These are phyloP conservation scores for Caradrina clavipalpis DNA, from an alignment of 2,888 invertebrate species.

Conservation along the genomic window DNA sequence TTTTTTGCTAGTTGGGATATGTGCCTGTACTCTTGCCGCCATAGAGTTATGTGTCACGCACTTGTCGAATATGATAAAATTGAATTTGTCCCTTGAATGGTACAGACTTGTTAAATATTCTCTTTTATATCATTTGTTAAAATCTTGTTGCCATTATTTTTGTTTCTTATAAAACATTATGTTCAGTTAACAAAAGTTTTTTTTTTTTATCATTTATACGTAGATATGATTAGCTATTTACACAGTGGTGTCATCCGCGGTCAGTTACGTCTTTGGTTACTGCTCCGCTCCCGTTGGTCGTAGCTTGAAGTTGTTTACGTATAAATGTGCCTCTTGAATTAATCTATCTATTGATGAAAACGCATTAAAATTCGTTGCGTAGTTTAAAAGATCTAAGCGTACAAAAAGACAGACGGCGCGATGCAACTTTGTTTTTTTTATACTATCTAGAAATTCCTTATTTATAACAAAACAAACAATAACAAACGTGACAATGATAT, in stretches of 20 bases:
- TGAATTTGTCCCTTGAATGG: conserved; percentile 27
- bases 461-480: conserved; percentile 3
- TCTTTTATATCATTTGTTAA: background rate
- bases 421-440: background rate
- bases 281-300: too few relatives aligned
- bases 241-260: too few relatives aligned
- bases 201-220: too few relatives aligned
- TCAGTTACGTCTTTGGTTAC: too few relatives aligned
- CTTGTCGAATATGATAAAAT: conserved; percentile 38
- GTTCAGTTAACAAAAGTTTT: background rate
- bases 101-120: conserved; percentile 4
- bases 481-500: conserved; percentile 29
- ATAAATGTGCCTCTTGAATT: too few relatives aligned
- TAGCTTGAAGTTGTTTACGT: too few relatives aligned
- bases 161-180: background rate
- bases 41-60: conserved; percentile 29
- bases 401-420: too few relatives aligned
- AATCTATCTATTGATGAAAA: too few relatives aligned
- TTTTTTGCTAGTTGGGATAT: too few relatives aligned
- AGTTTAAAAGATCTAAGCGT: too few relatives aligned
- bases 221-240: too few relatives aligned
- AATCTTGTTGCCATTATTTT: background rate
- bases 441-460: conserved; percentile 8
- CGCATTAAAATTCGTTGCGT: too few relatives aligned
- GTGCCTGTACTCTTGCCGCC: conserved; percentile 43